These are phyloP conservation scores for Cataglyphis hispanica DNA, from an alignment of 1,140 invertebrate genomes.

Conservation along the genomic window DNA sequence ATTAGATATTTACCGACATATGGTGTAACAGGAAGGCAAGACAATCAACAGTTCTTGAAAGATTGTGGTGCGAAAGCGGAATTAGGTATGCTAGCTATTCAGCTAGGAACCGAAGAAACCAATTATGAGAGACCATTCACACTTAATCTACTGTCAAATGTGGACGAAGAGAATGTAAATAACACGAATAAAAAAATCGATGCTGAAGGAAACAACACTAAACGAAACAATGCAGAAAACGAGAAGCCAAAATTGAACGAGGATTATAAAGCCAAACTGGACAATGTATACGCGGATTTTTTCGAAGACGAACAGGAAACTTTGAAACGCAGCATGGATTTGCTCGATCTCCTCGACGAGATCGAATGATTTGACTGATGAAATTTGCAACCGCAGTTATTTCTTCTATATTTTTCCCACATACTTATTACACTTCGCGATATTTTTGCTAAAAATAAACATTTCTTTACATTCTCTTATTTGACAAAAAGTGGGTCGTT, in stretches of 20 bases:
- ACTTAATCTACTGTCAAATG: constrained; percentile 74
- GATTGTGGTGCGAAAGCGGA: constrained; percentile 77
- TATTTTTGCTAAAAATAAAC: constrained; percentile 35
- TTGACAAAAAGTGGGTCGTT: not conserved
- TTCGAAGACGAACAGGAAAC: constrained; percentile 65
- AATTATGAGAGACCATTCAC: constrained; percentile 73
- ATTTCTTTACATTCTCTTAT: constrained; percentile 8
- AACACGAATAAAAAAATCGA: constrained; percentile 45
- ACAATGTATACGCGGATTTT: constrained; percentile 75
- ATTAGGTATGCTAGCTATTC: constrained; percentile 77
- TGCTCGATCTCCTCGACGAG: constrained; percentile 78
- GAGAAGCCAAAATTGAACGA: constrained; percentile 65
- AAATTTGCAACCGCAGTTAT: constrained; percentile 21
- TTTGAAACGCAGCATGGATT: constrained; percentile 68
- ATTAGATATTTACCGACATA: constrained; percentile 76
- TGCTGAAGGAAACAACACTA: constrained; percentile 19
- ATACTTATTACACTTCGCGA: constrained; percentile 37
- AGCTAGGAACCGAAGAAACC: constrained; percentile 79
- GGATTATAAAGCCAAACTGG: constrained; percentile 76
- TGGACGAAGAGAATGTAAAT: constrained; percentile 65
- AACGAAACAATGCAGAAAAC: not conserved
- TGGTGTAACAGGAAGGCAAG: constrained; percentile 43
- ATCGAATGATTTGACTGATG: constrained; percentile 62
- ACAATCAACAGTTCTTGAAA: constrained; percentile 64
- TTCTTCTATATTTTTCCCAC: constrained; percentile 59